Base-by-base conservation (phyloP, 2,888 invertebrate genomes). In the Drosophila nigricruria region DNA sequence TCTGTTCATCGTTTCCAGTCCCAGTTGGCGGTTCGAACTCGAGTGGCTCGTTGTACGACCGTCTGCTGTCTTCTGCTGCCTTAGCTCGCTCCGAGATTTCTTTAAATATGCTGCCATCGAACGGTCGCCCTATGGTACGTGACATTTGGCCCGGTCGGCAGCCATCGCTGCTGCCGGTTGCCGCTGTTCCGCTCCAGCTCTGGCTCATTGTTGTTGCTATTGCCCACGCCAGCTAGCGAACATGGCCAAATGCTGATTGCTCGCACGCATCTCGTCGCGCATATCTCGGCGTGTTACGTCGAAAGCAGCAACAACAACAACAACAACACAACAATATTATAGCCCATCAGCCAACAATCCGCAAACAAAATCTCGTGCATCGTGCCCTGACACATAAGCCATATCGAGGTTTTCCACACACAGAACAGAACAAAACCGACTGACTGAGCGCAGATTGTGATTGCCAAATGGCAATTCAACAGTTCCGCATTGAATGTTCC, bases 51-150 rank as follows among this genome's bases (percentile, higher is more conserved):
- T 75, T 79, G 70, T 74, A 76, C 79, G 88, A 90, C 77, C 75
- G 79, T 75, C 82, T 81, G 81, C 64, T 75, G 83, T 83, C 87
- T 82, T 88, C 91, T 91, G 87, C 73, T 85, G 82, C 79, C 78
- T 71, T 79, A 76, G 63, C 57, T 62, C 63, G 70, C 66, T 69
- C 70, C 40, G 27, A 70, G 84, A 85, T 84, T 88, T 90, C 88
- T 90, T 91, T 91, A 91, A 91, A 90, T 91, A 91, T 89, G 80
- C 81, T 91, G 43, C 56, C 68, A 69, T 14, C 30, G 73, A 57
- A 36, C 59, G 62, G 42, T 63, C 23, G 54, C 61, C 62, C 73
- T 58, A 67, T 56, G 70, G 34, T 91, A 91, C 91, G 91, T 91
- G 91, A 91, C 91, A 90, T 91, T 91, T 91, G 60, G 47, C 45